Base-by-base conservation (phyloP, 2,888 invertebrate species). In the Cordylochernes scorpioides region DNA sequence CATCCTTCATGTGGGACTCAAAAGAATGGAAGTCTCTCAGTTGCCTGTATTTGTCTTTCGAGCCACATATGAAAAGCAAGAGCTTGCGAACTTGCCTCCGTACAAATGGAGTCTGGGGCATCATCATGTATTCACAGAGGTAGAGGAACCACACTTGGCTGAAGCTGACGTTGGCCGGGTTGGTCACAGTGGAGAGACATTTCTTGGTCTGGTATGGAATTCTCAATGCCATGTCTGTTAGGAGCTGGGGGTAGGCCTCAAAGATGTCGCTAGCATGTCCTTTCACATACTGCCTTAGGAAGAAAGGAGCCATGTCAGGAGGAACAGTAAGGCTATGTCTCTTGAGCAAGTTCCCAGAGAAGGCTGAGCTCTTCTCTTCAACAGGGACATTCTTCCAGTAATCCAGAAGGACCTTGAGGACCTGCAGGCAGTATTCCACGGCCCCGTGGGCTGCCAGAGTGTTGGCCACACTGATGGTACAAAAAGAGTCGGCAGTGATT, bases 51-150 rank as follows among this genome's bases (percentile, higher is more conserved):
- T 80, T 78, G 44, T 94, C 91, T 48, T 88, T 84, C 31, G 75
- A 82, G 14, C 86, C 88, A 51, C 88, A 86, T 41, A 91, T 70
- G 44, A 82, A 72, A 41, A 91, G 61, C 12, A 94, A 54, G 12
- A 94, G 58, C 55, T 91, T 91, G 30, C 91, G 67, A 1, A 60
- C 60, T 63, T 88, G 86, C 42, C 86, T 66, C 34, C 65, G 63
- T 1, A 75, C 68, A 45, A 68, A 68, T 6, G 86, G 78, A n/a
- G 82, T 77, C 49, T 78, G 75, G 41, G 72, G 71, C 28, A 75
- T 71, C 77, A 88, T 84, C 75, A 84, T 78, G 48, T 82, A 84
- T 49, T 84, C 82, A 54, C 84, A 84, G 3, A 86, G 62, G 30
- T 71, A 64, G 22, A 68, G 68, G 42, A 69, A 68, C 77, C 77